Conservation (phyloP, 2,888 invertebrate species). For the Troglohyphantes excavatus region DNA sequence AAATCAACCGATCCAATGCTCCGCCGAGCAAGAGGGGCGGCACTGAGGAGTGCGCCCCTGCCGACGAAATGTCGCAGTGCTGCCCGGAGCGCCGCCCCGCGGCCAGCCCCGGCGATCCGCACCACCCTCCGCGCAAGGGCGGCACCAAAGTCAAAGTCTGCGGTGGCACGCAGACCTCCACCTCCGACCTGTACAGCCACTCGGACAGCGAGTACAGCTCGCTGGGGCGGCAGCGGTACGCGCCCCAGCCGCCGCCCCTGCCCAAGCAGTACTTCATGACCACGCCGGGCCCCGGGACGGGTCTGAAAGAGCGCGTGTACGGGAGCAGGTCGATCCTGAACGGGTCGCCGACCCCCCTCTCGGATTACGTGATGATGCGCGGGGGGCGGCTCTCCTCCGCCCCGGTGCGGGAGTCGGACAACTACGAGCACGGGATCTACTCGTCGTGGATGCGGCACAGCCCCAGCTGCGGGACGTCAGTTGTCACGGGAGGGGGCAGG, state of each 20-base stretch:
- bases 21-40: constrained; percentile 6
- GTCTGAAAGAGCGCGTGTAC: constrained; percentile 81
- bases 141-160: constrained; percentile 88
- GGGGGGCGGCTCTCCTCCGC: constrained; percentile 54
- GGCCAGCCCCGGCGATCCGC: constrained; percentile 10
- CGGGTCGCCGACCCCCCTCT: constrained; percentile 79
- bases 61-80: constrained; percentile 74
- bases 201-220: constrained; percentile 79
- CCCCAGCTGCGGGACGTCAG: constrained; percentile 78
- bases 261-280: constrained; percentile 76
- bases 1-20: constrained; percentile 8
- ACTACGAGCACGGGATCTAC: constrained; percentile 76
- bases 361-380: constrained; percentile 70
- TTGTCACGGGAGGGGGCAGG: constrained; percentile 52
- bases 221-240: constrained; percentile 64
- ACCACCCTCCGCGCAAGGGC: constrained; percentile 40
- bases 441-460: constrained; percentile 80
- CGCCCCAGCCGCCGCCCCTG: constrained; percentile 57
- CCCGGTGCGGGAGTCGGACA: constrained; percentile 60
- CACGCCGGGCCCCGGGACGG: constrained; percentile 79
- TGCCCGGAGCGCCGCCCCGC: constrained; percentile 56
- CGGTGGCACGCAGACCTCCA: constrained; percentile 94
- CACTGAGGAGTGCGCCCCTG: constrained; percentile 29
- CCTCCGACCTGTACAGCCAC: constrained; percentile 79
- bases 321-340: constrained; percentile 81